phyloP scores from a whole-genome alignment of 2,797 vertebrate species.

The Chanos chanos region DNA sequence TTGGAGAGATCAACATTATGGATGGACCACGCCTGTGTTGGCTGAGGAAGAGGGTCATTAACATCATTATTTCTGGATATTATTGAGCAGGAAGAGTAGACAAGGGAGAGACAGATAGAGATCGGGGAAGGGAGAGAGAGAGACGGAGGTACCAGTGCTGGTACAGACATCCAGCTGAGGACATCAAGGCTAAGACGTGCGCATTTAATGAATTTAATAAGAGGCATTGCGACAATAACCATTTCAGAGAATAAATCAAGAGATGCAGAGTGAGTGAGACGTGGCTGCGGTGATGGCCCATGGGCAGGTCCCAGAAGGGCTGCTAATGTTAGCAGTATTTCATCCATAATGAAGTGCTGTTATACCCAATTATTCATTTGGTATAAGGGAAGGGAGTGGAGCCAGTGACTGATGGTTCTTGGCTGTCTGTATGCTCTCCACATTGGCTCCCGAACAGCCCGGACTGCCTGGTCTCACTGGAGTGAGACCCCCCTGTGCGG shows the following conservation, averaged over 20 bases:
- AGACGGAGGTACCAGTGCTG: background rate
- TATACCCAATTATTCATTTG: constrained; percentile 6
- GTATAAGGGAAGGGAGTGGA: constrained; percentile 6
- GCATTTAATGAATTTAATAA: too few species aligned
- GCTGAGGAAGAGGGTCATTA: too few species aligned
- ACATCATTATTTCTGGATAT: too few species aligned
- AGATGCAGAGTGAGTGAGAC: too few species aligned
- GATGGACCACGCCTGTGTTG: too few species aligned
- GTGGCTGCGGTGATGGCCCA: too few species aligned
- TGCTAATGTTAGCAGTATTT: background rate
- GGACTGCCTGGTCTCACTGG: background rate
- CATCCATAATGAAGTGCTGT: constrained; percentile 12
- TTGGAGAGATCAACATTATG: too few species aligned
- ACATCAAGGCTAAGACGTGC: too few species aligned
- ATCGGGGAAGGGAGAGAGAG: background rate
- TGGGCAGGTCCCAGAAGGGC: background rate
- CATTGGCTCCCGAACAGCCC: background rate
- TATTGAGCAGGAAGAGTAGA: background rate
- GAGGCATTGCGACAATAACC: too few species aligned
- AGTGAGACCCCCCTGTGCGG: background rate
- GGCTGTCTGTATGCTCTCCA: constrained; percentile 6
- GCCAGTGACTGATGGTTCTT: constrained; percentile 22
- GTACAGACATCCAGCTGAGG: too few species aligned
- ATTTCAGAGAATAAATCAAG: too few species aligned
- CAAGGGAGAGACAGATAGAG: background rate